Conservation (phyloP, 92 coral and sea anemone genomes). For the Isaurus tuberculatus region DNA sequence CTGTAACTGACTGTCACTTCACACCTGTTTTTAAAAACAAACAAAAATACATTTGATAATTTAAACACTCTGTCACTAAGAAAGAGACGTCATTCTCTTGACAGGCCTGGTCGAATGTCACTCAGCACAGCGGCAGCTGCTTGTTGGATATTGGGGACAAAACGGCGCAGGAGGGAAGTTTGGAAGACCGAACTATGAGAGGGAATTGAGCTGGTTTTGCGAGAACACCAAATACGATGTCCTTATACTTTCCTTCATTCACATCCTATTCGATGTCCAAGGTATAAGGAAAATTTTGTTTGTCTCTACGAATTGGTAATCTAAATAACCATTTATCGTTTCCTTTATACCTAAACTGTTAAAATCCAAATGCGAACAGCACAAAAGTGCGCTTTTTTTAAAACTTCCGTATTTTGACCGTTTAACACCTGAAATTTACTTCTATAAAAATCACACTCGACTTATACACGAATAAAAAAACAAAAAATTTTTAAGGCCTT, state of each 20-base stretch:
- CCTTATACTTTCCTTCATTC: conserved; percentile 34
- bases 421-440: too few relatives aligned
- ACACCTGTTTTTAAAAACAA: conserved; percentile 5
- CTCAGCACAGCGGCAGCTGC: conserved; percentile 19
- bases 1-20: not conserved
- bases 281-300: not conserved
- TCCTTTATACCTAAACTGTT: too few relatives aligned
- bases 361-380: too few relatives aligned
- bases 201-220: conserved; percentile 38
- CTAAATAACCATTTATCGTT: too few relatives aligned
- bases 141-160: conserved; percentile 50
- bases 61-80: not conserved
- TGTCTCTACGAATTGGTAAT: too few relatives aligned
- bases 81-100: not conserved
- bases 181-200: conserved; percentile 44
- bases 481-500: too few relatives aligned
- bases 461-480: too few relatives aligned
- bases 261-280: conserved; percentile 30
- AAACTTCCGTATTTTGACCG: too few relatives aligned
- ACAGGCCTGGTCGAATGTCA: conserved; percentile 30
- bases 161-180: conserved; percentile 44
- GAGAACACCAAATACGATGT: conserved; percentile 51
- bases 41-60: not conserved
- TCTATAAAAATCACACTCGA: too few relatives aligned
- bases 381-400: too few relatives aligned